Conservation (phyloP, 2,797 vertebrate genomes). For the Anguilla obscura region DNA sequence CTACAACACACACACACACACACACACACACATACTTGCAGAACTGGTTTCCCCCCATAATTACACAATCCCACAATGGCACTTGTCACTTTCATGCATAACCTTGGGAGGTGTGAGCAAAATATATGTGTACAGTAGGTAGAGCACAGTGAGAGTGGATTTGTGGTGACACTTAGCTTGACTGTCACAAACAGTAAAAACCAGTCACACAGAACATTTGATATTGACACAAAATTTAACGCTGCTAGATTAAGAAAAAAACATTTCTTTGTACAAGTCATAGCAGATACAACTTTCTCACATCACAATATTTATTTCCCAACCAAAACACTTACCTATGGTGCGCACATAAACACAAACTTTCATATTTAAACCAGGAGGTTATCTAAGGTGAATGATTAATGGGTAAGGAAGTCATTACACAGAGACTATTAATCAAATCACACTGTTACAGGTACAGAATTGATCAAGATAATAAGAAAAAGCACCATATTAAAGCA, state of each 20-base stretch:
- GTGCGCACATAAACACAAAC: neutral
- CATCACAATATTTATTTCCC: neutral
- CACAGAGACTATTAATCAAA: slow-evolving; percentile 47
- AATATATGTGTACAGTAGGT: neutral
- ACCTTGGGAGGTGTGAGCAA: neutral
- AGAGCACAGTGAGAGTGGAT: neutral
- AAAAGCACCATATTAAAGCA: slow-evolving; percentile 48
- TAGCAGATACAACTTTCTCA: neutral
- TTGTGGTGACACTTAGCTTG: neutral
- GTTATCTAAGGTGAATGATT: slow-evolving; percentile 50
- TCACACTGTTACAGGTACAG: slow-evolving; percentile 27
- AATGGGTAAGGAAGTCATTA: slow-evolving; percentile 42
- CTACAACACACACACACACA: neutral
- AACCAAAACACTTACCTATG: neutral
- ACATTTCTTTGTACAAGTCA: neutral
- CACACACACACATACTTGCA: neutral
- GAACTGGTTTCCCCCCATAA: neutral
- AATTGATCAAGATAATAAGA: slow-evolving; percentile 40
- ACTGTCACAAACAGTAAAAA: neutral
- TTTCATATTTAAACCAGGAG: neutral
- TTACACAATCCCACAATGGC: neutral
- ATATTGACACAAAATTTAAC: neutral
- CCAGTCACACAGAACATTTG: neutral
- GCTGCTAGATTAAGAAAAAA: neutral
- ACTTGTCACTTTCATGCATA: neutral